Evolutionary conservation across 2,113 vertebrate species (phyloP).

Genomic region (Cryptotis parvus): DNA sequence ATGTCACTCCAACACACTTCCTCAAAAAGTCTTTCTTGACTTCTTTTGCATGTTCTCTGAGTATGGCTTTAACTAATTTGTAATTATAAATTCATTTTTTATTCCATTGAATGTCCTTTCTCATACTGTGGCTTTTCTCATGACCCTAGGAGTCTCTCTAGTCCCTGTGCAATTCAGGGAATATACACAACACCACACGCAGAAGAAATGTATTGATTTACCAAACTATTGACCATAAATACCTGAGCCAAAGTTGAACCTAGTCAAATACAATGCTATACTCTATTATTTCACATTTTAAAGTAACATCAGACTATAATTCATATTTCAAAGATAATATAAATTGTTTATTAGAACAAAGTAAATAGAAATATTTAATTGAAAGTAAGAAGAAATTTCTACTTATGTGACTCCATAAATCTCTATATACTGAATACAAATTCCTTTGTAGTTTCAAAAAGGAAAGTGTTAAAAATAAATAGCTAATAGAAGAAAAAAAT

Average conservation of each 20-base stretch:
- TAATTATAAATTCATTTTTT: constrained; percentile 54
- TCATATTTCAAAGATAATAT: constrained; percentile 27
- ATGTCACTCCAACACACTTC: not conserved
- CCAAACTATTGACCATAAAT: constrained; percentile 42
- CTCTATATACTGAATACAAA: constrained; percentile 61
- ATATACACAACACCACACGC: not conserved
- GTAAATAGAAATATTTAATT: constrained; percentile 59
- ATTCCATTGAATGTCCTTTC: not conserved
- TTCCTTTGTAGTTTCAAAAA: constrained; percentile 58
- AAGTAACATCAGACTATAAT: not conserved
- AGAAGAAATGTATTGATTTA: not conserved
- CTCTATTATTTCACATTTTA: constrained; percentile 33
- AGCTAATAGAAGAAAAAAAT: constrained; percentile 77
- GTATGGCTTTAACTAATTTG: not conserved
- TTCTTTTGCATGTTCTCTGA: not conserved
- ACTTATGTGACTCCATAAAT: not conserved
- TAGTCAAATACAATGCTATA: not conserved
- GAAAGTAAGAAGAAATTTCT: constrained; percentile 56
- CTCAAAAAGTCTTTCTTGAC: constrained; percentile 19
- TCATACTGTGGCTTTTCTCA: constrained; percentile 1
- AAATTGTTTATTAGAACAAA: constrained; percentile 34
- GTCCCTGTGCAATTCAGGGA: not conserved
- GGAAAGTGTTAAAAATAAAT: constrained; percentile 66
- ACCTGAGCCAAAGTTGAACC: not conserved
- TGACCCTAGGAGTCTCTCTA: not conserved